A percentile compares a stretch with the other conserved stretches of the same genome.
Conservation (phyloP, 2,888 invertebrate genomes). For the Emesis russula region DNA sequence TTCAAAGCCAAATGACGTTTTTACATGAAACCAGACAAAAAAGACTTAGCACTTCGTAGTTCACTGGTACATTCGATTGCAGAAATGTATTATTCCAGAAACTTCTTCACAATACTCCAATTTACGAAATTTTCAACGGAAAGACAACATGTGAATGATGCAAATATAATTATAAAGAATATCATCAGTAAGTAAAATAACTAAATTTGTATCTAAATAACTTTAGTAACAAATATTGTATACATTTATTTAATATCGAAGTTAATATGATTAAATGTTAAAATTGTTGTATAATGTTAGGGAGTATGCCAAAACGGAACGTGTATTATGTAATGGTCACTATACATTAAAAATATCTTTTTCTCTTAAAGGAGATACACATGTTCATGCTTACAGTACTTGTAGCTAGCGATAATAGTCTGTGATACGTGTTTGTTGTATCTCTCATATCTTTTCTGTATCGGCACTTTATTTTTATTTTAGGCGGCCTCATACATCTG, state of each 20-base stretch:
- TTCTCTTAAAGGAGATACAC: too few relatives aligned
- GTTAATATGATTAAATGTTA: not conserved
- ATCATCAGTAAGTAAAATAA: not conserved
- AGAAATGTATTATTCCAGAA: conserved; percentile 88
- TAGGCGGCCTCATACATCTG: too few relatives aligned
- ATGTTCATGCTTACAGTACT: not conserved
- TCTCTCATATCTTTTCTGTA: too few relatives aligned
- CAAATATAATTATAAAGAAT: not conserved
- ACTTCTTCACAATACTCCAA: conserved; percentile 79
- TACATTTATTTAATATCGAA: not conserved
- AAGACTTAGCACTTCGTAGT: conserved; percentile 39
- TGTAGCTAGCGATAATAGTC: too few relatives aligned
- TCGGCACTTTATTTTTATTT: too few relatives aligned
- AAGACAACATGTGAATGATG: not conserved
- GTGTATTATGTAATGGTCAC: not conserved
- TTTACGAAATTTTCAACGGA: conserved; percentile 36
- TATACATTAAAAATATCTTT: too few relatives aligned
- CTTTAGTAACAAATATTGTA: not conserved
- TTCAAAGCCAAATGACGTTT: conserved; percentile 69
- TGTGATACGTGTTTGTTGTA: too few relatives aligned
- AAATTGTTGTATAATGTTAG: too few relatives aligned
- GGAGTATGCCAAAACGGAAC: not conserved
- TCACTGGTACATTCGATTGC: conserved; percentile 42
- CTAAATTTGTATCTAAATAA: conserved; percentile 17
- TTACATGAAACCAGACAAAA: conserved; percentile 49